Percentiles rank a stretch among this genome's conserved stretches.
phyloP scores from a whole-genome alignment of 2,113 vertebrate species.

The Acrocephalus arundinaceus region DNA sequence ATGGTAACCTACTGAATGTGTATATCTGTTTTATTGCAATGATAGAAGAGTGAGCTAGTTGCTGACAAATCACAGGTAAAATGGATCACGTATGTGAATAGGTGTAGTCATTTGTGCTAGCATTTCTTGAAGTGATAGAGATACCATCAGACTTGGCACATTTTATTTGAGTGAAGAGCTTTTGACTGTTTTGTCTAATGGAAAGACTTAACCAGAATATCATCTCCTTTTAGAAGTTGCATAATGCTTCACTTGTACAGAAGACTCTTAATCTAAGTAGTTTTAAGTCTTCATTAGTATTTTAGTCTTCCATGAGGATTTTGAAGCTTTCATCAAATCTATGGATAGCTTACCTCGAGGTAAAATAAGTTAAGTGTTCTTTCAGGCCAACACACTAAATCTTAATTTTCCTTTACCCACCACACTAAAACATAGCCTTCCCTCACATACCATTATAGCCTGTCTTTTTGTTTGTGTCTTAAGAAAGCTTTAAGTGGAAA shows the following conservation, averaged over 20 bases:
- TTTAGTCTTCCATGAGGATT: background rate
- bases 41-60: background rate
- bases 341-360: fast-evolving
- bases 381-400: background rate
- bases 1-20: background rate
- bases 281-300: background rate
- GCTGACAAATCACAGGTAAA: background rate
- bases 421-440: background rate
- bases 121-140: background rate
- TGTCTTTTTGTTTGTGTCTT: background rate
- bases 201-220: background rate
- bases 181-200: background rate
- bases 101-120: background rate
- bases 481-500: background rate
- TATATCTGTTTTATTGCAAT: background rate
- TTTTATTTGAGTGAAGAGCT: background rate
- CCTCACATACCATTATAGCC: background rate
- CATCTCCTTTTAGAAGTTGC: background rate
- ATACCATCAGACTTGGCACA: background rate
- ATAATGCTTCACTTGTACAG: background rate
- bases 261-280: background rate
- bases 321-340: background rate
- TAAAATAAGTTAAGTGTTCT: background rate
- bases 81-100: background rate
- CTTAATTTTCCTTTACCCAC: background rate